Base-by-base conservation (phyloP, 2,113 vertebrate genomes). In the Xiphophorus couchianus region DNA sequence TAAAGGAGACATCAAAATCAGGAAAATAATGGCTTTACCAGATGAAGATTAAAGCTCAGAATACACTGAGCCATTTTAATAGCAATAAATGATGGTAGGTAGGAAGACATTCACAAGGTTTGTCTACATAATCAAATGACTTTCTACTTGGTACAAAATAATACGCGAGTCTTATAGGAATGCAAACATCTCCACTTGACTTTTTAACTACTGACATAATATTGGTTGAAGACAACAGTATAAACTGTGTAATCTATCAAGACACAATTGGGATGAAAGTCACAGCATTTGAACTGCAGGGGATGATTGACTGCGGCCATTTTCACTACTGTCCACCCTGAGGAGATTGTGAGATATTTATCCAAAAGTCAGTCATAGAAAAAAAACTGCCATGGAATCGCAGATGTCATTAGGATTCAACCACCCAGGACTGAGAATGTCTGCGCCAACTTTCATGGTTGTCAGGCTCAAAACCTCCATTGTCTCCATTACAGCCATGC, bases 401-500 rank as follows among this genome's bases (percentile, higher is more conserved):
- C 31, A 11, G 28, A 51, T 39, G 44, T 58, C 31, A 64, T 77
- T 58, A 33, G 25, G 44, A 64, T 63, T 76, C 29, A 65, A 12
- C 54, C 51, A 67, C 25, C 44, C 62, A n/a, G 67, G 71, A 71
- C 13, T 51, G 65, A 60, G 28, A 70, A 42, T 77, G 29, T 66
- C 58, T 66, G 10, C 25, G 30, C 11, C 60, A 76, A 69, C 31
- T 62, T 67, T 63, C 54, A 69, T 42, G 35, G 42, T 12, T 62
- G 31, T 75, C 68, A 31, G 30, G n/a, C 25, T 15, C 27, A 14
- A 22, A 54, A 48, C 14, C 28, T 44, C 35, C 61, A 73, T 73
- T 64, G 71, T 51, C 44, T 83, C 28, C 51, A 64, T 67, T 58
- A 66, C 31, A 54, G 62, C 25, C 25, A 54, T 22, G 17, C 33